Evolutionary conservation across 2,113 vertebrate genomes (phyloP).

Genomic region (Camelus dromedarius): DNA sequence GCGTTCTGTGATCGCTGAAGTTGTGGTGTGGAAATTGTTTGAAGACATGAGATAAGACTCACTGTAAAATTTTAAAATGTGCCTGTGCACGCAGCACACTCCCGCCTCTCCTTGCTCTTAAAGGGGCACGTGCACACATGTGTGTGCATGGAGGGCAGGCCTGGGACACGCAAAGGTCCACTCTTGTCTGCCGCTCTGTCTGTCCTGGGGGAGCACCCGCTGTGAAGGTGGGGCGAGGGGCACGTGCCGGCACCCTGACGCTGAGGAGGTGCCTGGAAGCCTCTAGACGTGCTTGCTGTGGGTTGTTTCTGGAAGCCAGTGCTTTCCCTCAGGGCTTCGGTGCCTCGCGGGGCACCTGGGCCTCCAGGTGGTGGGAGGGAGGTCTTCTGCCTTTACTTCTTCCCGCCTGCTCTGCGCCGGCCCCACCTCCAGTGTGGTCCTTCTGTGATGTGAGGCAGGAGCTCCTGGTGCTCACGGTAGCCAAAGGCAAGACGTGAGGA

Average conservation of each 20-base stretch:
- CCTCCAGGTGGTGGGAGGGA: no score
- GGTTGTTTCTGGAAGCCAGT: no score
- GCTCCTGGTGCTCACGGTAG: no score
- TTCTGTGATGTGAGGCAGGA: no score
- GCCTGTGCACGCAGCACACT: fast-evolving
- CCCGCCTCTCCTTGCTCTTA: background rate
- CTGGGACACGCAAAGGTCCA: background rate
- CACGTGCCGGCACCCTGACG: background rate
- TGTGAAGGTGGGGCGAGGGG: background rate
- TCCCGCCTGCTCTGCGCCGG: no score
- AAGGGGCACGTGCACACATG: background rate
- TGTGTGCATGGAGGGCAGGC: no score
- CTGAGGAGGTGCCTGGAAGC: background rate
- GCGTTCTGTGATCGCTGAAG: background rate
- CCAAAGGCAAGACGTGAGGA: background rate
- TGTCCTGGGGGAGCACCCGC: background rate
- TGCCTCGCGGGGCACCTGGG: no score
- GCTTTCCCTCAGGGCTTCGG: background rate
- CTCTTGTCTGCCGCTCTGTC: background rate
- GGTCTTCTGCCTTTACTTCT: no score
- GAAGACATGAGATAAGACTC: background rate
- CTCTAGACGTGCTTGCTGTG: no score
- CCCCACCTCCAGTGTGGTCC: no score
- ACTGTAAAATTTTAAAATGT: background rate
- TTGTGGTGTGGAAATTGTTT: background rate